phyloP scores from a whole-genome alignment of 1,140 invertebrate genomes.

The Drosophila ironensis region DNA sequence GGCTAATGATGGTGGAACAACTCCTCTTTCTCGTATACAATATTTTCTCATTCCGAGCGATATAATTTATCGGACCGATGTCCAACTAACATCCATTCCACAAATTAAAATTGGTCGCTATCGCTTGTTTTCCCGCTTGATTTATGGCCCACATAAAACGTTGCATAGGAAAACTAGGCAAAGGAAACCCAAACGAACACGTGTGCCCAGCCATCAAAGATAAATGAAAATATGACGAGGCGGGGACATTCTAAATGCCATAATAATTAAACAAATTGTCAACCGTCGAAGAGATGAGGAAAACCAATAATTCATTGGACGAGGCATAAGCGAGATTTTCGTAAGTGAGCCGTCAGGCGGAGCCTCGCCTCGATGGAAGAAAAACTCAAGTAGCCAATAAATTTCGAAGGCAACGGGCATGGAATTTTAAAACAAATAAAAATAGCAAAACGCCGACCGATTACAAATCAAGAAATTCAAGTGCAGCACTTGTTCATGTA shows the following conservation, averaged over 20 bases:
- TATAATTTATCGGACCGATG: constrained; percentile 13
- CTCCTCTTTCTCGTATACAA: too few species aligned
- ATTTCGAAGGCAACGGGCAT: constrained; percentile 53
- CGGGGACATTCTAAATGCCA: constrained; percentile 23
- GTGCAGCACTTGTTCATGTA: constrained; percentile 53
- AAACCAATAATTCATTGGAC: constrained; percentile 34
- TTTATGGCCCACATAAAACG: constrained; percentile 52
- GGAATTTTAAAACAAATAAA: constrained; percentile 55
- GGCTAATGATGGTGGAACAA: too few species aligned
- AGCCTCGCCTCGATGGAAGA: background rate
- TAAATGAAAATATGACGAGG: constrained; percentile 10
- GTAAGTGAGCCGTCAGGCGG: constrained; percentile 32
- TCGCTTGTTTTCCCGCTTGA: constrained; percentile 51
- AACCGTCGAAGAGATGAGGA: constrained; percentile 22
- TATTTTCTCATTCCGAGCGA: background rate
- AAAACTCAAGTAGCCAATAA: constrained; percentile 70
- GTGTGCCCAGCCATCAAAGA: constrained; percentile 34
- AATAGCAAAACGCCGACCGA: constrained; percentile 30
- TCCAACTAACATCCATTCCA: constrained; percentile 12
- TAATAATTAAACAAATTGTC: constrained; percentile 57
- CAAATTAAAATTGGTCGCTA: constrained; percentile 32
- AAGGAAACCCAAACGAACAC: constrained; percentile 29
- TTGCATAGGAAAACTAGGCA: constrained; percentile 12
- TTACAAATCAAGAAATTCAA: constrained; percentile 65
- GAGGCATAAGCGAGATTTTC: constrained; percentile 7